Evolutionary conservation across 2,797 vertebrate species (phyloP), one percentile per base, ranked within the genome.

Genomic region (Myoxocephalus aenaeus): DNA sequence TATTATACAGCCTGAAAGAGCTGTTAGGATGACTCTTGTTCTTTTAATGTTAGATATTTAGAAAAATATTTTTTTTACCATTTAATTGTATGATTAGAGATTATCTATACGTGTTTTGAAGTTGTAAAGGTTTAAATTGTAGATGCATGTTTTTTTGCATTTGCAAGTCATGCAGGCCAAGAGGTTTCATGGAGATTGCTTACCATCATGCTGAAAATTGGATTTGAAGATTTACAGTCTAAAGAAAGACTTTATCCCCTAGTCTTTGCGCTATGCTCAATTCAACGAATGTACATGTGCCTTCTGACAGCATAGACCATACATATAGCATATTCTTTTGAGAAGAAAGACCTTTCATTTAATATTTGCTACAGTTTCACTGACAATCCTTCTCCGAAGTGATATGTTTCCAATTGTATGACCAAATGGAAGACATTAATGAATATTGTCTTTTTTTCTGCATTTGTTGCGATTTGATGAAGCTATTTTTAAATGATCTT

Each of bases 171-270:
- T 14, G 7, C 25, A 10, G 34, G 32, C 62, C n/a, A 9, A 57
- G 17, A 3, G 12, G 7, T 32, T 42, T 53, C 15, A 54, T 54
- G 22, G 22, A 54, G 51, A 54, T 14, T 61, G 53, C 18, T 51
- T n/a, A 29, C 3, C 22, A 25, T 58, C 62, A 44, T 42, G 40
- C n/a, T 53, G 20, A 54, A 44, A 71, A 69, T 25, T 25, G 75
- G 68, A 77, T 71, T 58, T 22, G 61, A 61, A 65, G 53, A 65
- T 59, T 72, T 78, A 22, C 27, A 46, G 62, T 59, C 63, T 71
- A 34, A 67, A 62, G 38, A 73, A 54, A 79, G 27, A 61, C 18
- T 29, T 1, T n/a, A 11, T 38, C 22, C 42, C 42, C 40, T 1
- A 5, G 46, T 68, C 65, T 54, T 11, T 70, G 40, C 32, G 29